phyloP scores from a whole-genome alignment of 2,888 invertebrate genomes.

The Dasysyrphus albostriatus region DNA sequence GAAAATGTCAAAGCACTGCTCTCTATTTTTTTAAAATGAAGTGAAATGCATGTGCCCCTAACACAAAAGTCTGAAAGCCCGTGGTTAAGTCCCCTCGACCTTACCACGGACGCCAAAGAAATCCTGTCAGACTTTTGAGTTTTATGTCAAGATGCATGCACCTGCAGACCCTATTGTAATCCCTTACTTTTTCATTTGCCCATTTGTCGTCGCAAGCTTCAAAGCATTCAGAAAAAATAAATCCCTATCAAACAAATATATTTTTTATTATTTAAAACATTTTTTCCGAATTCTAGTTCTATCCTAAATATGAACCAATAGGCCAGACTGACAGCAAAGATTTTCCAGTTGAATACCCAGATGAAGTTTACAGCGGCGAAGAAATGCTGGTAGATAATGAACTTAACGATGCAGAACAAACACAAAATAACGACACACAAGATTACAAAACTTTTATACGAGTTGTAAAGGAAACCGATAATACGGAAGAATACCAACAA shows the following conservation, averaged over 20 bases:
- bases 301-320: constrained; percentile 29
- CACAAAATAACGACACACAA: background rate
- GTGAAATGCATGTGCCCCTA: too few species aligned
- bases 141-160: too few species aligned
- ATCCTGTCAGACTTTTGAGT: too few species aligned
- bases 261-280: background rate
- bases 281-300: constrained; percentile 31
- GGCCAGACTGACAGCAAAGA: constrained; percentile 57
- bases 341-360: constrained; percentile 59
- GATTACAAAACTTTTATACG: constrained; percentile 50
- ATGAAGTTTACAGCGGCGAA: constrained; percentile 50
- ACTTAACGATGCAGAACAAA: constrained; percentile 13
- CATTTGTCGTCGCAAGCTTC: too few species aligned
- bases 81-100: too few species aligned
- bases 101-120: too few species aligned
- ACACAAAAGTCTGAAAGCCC: too few species aligned
- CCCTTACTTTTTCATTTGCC: too few species aligned
- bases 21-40: too few species aligned
- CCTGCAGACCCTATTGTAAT: too few species aligned
- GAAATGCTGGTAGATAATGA: constrained; percentile 39
- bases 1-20: too few species aligned
- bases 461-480: constrained; percentile 13
- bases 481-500: background rate
- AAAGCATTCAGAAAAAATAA: too few species aligned
- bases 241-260: background rate